Conservation (phyloP, 2,888 invertebrate species). For the Epinotia demarniana region DNA sequence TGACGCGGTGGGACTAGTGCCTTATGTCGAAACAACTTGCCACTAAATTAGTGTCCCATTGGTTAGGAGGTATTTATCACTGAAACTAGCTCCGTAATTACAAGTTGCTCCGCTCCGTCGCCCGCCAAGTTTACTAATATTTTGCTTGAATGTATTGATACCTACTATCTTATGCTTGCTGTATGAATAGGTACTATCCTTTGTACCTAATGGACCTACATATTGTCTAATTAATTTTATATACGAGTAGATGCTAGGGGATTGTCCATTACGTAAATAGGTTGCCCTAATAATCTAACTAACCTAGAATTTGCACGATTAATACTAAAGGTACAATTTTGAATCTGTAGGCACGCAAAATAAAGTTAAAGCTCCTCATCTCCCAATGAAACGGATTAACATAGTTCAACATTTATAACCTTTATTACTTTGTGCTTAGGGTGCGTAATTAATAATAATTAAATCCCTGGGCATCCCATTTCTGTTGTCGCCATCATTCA, state of each 20-base stretch:
- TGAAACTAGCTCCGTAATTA: constrained; percentile 40
- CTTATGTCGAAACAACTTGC: constrained; percentile 38
- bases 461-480: constrained; percentile 53
- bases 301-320: neutral
- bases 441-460: constrained; percentile 52
- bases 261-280: neutral
- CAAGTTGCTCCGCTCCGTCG: constrained; percentile 18
- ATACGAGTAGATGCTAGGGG: neutral
- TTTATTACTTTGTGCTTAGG: constrained; percentile 43
- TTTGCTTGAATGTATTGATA: too few relatives aligned
- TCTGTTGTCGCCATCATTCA: constrained; percentile 52
- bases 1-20: too few relatives aligned
- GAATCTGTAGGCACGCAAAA: constrained; percentile 6
- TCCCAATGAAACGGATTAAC: constrained; percentile 33
- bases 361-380: constrained; percentile 24
- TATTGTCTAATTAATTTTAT: constrained; percentile 6
- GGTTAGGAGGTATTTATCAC: constrained; percentile 40
- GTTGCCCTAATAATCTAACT: neutral
- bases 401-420: constrained; percentile 35
- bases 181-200: too few relatives aligned
- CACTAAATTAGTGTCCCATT: constrained; percentile 44
- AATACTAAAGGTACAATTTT: neutral
- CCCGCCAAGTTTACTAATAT: constrained; percentile 15
- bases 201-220: constrained; percentile 22
- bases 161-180: too few relatives aligned